Evolutionary conservation across 2,113 vertebrate genomes (phyloP).

Genomic region (Forbesichthys papilliferus): DNA sequence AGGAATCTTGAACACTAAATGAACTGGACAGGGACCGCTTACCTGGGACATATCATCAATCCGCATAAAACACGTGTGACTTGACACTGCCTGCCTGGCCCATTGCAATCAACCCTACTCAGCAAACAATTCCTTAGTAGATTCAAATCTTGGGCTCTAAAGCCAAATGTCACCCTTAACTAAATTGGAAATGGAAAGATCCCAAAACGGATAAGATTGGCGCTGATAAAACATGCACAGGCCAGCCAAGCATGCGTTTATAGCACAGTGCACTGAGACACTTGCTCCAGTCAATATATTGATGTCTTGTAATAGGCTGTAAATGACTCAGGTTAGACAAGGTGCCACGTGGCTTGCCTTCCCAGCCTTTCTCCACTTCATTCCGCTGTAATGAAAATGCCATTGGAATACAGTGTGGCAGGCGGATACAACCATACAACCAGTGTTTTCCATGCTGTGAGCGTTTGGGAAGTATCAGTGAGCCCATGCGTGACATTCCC

Average conservation of each 20-base stretch:
- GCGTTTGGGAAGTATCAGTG: too few relatives aligned
- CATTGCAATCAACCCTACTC: slow-evolving; percentile 5
- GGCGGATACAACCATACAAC: too few relatives aligned
- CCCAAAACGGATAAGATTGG: slow-evolving; percentile 64
- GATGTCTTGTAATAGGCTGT: slow-evolving; percentile 73
- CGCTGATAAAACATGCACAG: slow-evolving; percentile 69
- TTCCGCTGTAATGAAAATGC: slow-evolving; percentile 23
- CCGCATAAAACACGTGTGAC: background rate
- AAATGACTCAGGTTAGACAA: slow-evolving; percentile 70
- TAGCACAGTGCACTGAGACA: slow-evolving; percentile 70
- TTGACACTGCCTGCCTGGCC: background rate
- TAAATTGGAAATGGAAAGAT: slow-evolving; percentile 57
- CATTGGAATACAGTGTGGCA: too few relatives aligned
- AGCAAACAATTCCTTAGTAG: background rate
- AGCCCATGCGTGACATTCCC: too few relatives aligned
- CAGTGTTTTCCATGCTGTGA: too few relatives aligned
- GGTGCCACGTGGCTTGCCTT: slow-evolving; percentile 55
- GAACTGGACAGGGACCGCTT: background rate
- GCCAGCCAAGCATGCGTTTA: slow-evolving; percentile 60
- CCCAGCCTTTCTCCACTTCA: slow-evolving; percentile 35
- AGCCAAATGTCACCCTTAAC: slow-evolving; percentile 17
- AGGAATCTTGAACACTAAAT: too few relatives aligned
- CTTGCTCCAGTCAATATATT: slow-evolving; percentile 72
- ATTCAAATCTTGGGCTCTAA: slow-evolving; percentile 27
- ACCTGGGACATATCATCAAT: background rate